Evolutionary conservation across 2,888 invertebrate species (phyloP).

Genomic region (Ennomos erosarius): DNA sequence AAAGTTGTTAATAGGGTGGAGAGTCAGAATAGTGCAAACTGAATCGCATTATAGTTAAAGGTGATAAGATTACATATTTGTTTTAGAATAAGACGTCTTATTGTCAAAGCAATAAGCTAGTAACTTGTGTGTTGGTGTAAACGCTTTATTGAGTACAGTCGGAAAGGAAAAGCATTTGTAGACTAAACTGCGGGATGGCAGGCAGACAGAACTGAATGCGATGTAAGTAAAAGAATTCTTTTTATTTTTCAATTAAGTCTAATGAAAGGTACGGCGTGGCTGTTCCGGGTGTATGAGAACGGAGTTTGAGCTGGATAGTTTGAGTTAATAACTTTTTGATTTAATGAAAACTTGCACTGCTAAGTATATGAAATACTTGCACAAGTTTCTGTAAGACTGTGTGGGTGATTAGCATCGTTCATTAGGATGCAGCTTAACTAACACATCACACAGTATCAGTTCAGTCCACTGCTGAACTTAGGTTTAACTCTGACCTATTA

Average conservation of each 20-base stretch:
- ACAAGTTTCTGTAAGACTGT: no score
- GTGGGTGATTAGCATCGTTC: no score
- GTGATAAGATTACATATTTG: conserved; percentile 45
- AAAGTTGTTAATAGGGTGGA: conserved; percentile 43
- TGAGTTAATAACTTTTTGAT: conserved; percentile 37
- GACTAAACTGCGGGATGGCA: conserved; percentile 71
- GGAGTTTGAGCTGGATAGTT: conserved; percentile 43
- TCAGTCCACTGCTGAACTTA: no score
- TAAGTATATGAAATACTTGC: neutral
- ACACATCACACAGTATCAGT: no score
- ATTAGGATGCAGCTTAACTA: no score
- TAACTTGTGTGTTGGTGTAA: conserved; percentile 29
- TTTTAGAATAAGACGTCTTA: conserved; percentile 42
- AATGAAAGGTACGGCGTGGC: conserved; percentile 63
- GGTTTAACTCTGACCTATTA: no score
- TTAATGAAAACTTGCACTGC: conserved; percentile 8
- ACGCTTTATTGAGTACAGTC: conserved; percentile 35
- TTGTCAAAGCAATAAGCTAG: conserved; percentile 24
- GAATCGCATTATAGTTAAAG: conserved; percentile 40
- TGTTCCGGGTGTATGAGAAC: conserved; percentile 37
- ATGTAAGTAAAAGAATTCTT: conserved; percentile 73
- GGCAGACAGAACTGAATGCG: conserved; percentile 64
- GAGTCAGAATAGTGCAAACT: conserved; percentile 40
- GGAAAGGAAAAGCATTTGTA: conserved; percentile 61
- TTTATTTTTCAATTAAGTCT: conserved; percentile 75